Conservation (phyloP, 2,888 invertebrate species). For the Gandaritis pyraliata region DNA sequence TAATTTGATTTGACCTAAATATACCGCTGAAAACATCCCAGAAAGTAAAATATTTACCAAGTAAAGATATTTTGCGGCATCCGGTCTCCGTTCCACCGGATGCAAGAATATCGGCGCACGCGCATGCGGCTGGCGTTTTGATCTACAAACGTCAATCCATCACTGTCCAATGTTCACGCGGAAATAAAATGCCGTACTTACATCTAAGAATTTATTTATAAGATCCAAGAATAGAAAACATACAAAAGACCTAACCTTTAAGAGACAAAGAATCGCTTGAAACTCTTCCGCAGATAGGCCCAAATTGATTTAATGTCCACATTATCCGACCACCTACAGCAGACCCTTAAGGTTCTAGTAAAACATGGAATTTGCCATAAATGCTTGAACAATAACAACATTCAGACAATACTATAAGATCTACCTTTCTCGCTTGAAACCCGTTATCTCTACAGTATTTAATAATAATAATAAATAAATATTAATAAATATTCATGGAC, state of each 20-base stretch:
- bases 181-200: constrained; percentile 50
- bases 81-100: constrained; percentile 59
- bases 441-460: not conserved
- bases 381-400: not conserved
- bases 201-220: constrained; percentile 42
- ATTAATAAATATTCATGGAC: too few species aligned
- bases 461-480: too few species aligned
- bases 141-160: constrained; percentile 66
- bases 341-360: not conserved
- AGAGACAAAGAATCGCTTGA: too few species aligned
- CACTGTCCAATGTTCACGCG: constrained; percentile 54
- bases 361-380: not conserved
- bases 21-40: constrained; percentile 28
- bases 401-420: not conserved
- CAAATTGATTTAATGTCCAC: not conserved
- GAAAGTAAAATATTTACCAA: constrained; percentile 49
- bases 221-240: constrained; percentile 15
- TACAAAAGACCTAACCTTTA: not conserved
- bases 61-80: constrained; percentile 53
- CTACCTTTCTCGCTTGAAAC: not conserved
- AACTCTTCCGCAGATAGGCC: not conserved
- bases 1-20: constrained; percentile 9
- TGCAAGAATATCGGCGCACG: constrained; percentile 55
- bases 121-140: constrained; percentile 48
- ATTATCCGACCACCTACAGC: constrained; percentile 1